Evolutionary conservation across 2,888 invertebrate genomes (phyloP), one percentile per base, ranked within the genome.

Genomic region (Harpalus rubripes): DNA sequence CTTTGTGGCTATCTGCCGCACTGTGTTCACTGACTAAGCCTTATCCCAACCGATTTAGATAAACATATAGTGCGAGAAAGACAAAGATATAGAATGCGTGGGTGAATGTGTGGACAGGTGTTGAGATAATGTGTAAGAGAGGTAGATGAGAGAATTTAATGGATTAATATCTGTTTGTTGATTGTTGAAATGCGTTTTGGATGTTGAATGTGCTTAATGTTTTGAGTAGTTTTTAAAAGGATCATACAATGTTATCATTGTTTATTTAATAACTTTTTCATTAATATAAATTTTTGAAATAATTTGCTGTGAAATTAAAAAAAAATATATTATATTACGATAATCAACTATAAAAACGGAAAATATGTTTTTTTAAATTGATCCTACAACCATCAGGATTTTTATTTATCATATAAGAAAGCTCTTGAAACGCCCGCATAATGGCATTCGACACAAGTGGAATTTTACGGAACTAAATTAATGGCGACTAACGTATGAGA

Each of bases 21-120:
- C 10, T 0, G 18, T 59, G 18, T 59, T 15, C 15, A 15, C 15
- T 56, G 56, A 59, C 15, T 15, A 18, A 10, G 59, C 59, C 59
- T 59, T 59, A 59, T 59, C 59, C 16, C 7, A 59, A 59, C 18
- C 59, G 59, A 59, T 59, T 59, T 59, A 59, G 59, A 59, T 59
- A 59, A 59, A 59, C 59, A 59, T 18, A 18, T 16, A 59, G 16
- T 59, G 15, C 44, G 7, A 52, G 32, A 56, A 56, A 12, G 59
- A 16, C 18, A 59, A 59, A 52, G 32, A 56, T 2, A 12, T 4
- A 16, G 7, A 59, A 59, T 59, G 59, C 16, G 18, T 59, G 59
- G 15, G 59, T 59, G 59, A 2, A 56, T 59, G 15, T 59, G 59
- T 59, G 59, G 59, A 59, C 16, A 59, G 18, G 59, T 52, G 44